Evolutionary conservation across 2,888 invertebrate species (phyloP), one percentile per base, ranked within the genome.

Genomic region (Hyposoter didymator): DNA sequence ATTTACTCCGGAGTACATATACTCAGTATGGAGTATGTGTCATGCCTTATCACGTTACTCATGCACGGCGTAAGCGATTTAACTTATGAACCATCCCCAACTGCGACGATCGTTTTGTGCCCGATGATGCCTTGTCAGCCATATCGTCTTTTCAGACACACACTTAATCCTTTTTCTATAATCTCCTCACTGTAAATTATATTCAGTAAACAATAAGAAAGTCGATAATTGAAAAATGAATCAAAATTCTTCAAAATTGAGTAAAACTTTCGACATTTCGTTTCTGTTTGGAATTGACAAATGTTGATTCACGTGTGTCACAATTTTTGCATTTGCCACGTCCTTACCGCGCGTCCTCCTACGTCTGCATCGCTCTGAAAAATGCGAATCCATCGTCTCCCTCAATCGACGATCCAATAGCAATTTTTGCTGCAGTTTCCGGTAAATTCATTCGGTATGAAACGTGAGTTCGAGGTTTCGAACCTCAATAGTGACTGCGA

Each of bases 401-500:
- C 6, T 6, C 7, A 49, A 49, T 49, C 17, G 19, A 19, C 0
- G 6, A 39, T 7, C 39, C 39, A 39, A 39, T 10, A 8, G 39
- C 28, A 22, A 28, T 12, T 22, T 59, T 59, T 55, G 10, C 22
- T 3, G 22, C 8, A 3, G 12, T 12, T 55, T 55, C 10, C 6
- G 55, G 8, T 12, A 55, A 55, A 55, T 55, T 22, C 7, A 12
- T 55, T 55, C 4, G 1, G 1, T 12, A 22, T 89, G 90, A 90
- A 87, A 85, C 78, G 67, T 76, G 73, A 73, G 73, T 67, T 47
- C 70, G 12, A 78, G 76, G 70, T 74, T 64, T 69, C 69, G 69
- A 78, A 84, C 69, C 74, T 78, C n/a, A 52, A 78, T 76, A 78
- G 86, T 79, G 85, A 81, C 70, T 64, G 84, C n/a, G n/a, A 55